These are phyloP conservation scores for Drosophila formosana DNA, from an alignment of 2,888 invertebrate species.

Conservation along the genomic window DNA sequence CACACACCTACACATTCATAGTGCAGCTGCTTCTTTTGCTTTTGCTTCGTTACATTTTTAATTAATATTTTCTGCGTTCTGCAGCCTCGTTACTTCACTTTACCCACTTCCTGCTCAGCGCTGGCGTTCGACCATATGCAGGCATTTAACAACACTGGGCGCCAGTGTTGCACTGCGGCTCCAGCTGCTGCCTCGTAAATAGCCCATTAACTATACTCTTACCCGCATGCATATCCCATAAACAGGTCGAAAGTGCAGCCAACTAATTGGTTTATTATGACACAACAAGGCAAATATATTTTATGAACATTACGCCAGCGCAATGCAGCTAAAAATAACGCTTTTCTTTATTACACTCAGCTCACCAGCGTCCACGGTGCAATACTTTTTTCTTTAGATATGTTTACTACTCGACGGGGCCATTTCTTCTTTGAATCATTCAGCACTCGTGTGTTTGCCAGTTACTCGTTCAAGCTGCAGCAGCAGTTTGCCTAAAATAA, in stretches of 20 bases:
- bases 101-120: background rate
- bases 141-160: slow-evolving; percentile 48
- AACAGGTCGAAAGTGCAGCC: slow-evolving; percentile 18
- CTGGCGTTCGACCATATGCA: slow-evolving; percentile 34
- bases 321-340: slow-evolving; percentile 6
- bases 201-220: slow-evolving; percentile 30
- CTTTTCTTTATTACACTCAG: background rate
- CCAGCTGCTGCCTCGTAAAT: slow-evolving; percentile 27
- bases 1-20: slow-evolving; percentile 6
- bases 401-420: too few relatives aligned
- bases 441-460: too few relatives aligned
- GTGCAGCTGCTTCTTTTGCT: slow-evolving; percentile 18
- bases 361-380: background rate
- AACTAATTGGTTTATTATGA: slow-evolving; percentile 31
- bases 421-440: too few relatives aligned
- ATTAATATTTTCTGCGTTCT: slow-evolving; percentile 68
- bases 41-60: slow-evolving; percentile 55
- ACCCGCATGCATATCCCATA: slow-evolving; percentile 22
- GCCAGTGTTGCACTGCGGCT: slow-evolving; percentile 14
- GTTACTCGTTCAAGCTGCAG: too few relatives aligned
- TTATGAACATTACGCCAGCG: slow-evolving; percentile 2
- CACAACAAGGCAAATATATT: slow-evolving; percentile 21
- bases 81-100: slow-evolving; percentile 39
- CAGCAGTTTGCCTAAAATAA: too few relatives aligned
- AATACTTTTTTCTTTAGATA: too few relatives aligned